Conservation (phyloP, 2,797 vertebrate species). For the Onychomys torridus region DNA sequence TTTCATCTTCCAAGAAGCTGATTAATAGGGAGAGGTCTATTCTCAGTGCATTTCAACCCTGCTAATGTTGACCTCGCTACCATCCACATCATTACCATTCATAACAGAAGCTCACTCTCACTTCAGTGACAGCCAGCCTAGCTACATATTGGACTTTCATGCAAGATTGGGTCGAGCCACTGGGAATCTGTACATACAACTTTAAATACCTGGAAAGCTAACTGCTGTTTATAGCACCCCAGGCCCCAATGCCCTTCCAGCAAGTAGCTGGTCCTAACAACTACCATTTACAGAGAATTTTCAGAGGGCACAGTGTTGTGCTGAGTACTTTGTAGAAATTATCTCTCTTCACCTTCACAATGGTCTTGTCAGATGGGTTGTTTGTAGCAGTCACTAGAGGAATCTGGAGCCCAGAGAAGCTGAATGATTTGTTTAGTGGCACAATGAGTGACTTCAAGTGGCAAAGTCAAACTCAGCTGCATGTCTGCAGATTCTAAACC, state of each 20-base stretch:
- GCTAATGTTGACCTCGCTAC: neutral
- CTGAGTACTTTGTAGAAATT: neutral
- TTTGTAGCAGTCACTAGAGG: constrained; percentile 27
- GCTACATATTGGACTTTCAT: neutral
- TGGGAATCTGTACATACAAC: neutral
- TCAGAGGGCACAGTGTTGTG: neutral
- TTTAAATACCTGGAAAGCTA: neutral
- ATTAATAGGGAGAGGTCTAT: neutral
- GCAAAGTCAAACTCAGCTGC: constrained; percentile 37
- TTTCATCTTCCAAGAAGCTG: neutral
- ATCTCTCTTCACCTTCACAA: constrained; percentile 47
- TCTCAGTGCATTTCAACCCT: neutral
- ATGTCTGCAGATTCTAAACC: neutral
- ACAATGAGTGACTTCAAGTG: neutral
- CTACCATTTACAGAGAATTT: constrained; percentile 1
- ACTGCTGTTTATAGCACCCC: neutral
- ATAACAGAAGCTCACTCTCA: neutral
- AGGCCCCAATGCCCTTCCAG: neutral
- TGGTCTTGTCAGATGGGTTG: neutral
- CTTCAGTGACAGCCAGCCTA: neutral
- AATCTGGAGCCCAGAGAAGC: constrained; percentile 4
- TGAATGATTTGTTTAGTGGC: neutral
- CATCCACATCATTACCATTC: neutral
- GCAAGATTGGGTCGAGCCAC: neutral
- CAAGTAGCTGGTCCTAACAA: neutral